A percentile compares a stretch with the other conserved stretches of the same genome.
These are phyloP conservation scores for Psittacula derbiana DNA, from an alignment of 2,797 vertebrate genomes.

Conservation along the genomic window DNA sequence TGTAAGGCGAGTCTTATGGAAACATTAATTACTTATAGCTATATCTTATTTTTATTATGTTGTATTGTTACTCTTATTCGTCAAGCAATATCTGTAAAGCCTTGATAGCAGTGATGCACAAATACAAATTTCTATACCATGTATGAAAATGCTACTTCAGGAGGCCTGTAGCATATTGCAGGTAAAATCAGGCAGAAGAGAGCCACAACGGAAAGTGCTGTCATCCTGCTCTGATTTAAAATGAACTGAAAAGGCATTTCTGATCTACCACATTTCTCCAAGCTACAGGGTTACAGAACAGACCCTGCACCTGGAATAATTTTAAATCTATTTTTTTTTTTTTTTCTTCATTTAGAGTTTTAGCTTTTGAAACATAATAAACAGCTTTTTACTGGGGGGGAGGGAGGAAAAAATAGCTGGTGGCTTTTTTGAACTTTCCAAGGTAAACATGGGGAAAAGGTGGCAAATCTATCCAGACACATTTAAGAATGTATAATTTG, in stretches of 20 bases:
- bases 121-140: background rate
- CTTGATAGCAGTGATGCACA: background rate
- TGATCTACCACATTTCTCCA: background rate
- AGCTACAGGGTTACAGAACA: background rate
- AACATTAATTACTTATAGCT: background rate
- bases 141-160: rapidly evolving
- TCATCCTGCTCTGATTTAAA: background rate
- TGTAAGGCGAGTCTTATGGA: background rate
- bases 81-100: background rate
- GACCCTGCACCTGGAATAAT: background rate
- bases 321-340: background rate
- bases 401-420: rapidly evolving
- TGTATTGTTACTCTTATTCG: background rate
- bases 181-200: background rate
- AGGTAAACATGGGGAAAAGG: background rate
- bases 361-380: background rate
- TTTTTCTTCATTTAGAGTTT: background rate
- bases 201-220: background rate
- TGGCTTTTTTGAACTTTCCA: background rate
- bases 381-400: background rate
- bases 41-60: background rate
- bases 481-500: background rate
- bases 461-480: background rate
- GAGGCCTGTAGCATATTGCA: background rate
- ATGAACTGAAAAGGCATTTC: background rate